Base-by-base conservation (phyloP, 2,888 invertebrate genomes). In the Dryadula phaetusa region DNA sequence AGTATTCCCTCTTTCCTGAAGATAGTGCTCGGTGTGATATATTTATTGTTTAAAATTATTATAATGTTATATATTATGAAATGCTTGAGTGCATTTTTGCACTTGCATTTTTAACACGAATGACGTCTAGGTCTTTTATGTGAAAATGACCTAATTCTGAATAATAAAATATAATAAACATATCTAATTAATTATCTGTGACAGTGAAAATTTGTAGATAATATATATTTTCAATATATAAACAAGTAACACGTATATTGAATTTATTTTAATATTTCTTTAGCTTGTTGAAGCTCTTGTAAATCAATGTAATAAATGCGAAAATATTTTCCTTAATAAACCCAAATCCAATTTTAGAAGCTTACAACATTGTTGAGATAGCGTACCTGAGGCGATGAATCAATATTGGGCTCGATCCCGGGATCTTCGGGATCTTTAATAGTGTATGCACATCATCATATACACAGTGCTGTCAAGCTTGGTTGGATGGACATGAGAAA, bases 381-480 rank as follows among this genome's bases (percentile, higher is more conserved):
- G 67, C 73, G 67, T 88, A 87, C 85, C 87, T 84, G 82, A 40
- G 79, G 73, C 80, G 72, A 85, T 87, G 84, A 86, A 89, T 88
- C 90, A 87, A 90, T 89, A 90, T 86, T 81, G 74, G 79, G 84
- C 81, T 88, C 88, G 85, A 88, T 86, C 84, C 84, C 77, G 79
- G 86, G 87, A 85, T 82, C 71, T 78, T 72, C 22, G 60, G 60
- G 44, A 56, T 56, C 44, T 44, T 46, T 76, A 76, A 76, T 79
- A 80, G 79, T 82, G 85, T 84, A 86, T 88, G 85, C 87, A 86
- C 81, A 82, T 79, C 73, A n/a, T 40, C 7, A 10, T 76, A 20
- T 66, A 67, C 84, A 83, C 80, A 76, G 72, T 81, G 87, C 47
- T 70, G 37, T 4, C 2, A 4, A 56, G 0, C 5, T 3, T 0